A percentile compares a stretch with the other conserved stretches of the same genome.
Evolutionary conservation across 2,113 vertebrate species (phyloP).

Genomic region (Nannospalax galili): DNA sequence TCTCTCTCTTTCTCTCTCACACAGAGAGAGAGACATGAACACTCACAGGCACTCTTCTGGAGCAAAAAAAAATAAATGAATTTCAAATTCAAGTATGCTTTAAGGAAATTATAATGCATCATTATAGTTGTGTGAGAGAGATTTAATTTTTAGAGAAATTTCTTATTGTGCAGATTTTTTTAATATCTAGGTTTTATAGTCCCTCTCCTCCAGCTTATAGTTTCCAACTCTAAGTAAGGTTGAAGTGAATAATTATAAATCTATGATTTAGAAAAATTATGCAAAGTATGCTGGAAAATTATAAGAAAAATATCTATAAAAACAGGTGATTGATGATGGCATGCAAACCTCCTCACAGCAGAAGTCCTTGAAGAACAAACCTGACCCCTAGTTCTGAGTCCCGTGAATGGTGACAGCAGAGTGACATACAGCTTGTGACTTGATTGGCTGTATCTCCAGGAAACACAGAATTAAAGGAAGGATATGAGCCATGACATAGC

Average conservation of each 20-base stretch:
- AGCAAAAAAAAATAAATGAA: neutral
- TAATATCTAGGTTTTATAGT: neutral
- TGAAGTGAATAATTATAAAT: neutral
- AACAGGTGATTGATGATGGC: neutral
- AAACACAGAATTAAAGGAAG: conserved; percentile 69
- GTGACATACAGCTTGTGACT: conserved; percentile 60
- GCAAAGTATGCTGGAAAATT: neutral
- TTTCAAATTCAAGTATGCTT: neutral
- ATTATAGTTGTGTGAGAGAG: neutral
- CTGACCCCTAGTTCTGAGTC: conserved; percentile 43
- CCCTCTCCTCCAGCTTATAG: neutral
- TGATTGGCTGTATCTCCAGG: conserved; percentile 62
- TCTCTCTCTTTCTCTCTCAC: too few relatives aligned
- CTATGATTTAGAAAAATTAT: neutral
- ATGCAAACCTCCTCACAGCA: neutral
- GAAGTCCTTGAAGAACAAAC: conserved; percentile 67
- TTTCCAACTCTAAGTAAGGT: neutral
- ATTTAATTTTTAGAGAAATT: neutral
- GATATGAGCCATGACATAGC: conserved; percentile 78
- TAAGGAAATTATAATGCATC: neutral
- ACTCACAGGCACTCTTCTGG: accelerated
- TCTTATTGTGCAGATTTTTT: neutral
- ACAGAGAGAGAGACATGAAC: neutral
- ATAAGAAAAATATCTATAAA: neutral
- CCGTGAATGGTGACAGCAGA: conserved; percentile 21